Percentiles rank a stretch among this genome's conserved stretches.
phyloP scores from a whole-genome alignment of 2,113 vertebrate genomes.

The Montifringilla adamsi region DNA sequence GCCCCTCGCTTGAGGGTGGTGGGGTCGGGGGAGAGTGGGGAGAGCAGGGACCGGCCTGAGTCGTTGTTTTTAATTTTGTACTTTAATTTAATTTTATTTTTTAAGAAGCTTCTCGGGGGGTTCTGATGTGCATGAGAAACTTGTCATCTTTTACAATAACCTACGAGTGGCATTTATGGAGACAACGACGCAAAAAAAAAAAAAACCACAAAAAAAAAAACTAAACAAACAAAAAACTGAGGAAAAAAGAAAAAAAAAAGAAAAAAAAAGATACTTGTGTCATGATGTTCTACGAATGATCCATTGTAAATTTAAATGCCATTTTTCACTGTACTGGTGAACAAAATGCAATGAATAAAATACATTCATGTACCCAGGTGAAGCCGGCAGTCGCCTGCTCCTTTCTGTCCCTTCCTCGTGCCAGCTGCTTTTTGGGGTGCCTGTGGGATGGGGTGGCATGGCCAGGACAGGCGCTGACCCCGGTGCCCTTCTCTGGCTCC shows the following conservation, averaged over 20 bases:
- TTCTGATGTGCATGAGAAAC: constrained; percentile 89
- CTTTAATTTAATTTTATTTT: constrained; percentile 82
- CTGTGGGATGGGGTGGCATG: background rate
- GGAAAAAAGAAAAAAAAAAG: fast-evolving
- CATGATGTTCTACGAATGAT: constrained; percentile 94
- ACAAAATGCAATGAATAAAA: constrained; percentile 90
- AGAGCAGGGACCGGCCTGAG: constrained; percentile 57
- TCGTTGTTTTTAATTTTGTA: constrained; percentile 86
- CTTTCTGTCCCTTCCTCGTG: background rate
- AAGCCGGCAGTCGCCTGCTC: background rate
- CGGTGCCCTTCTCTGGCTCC: background rate
- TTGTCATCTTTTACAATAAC: constrained; percentile 88
- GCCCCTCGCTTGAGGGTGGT: constrained; percentile 45
- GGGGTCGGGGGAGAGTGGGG: background rate
- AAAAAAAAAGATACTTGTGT: constrained; percentile 55
- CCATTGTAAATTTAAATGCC: constrained; percentile 96
- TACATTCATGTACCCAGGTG: constrained; percentile 63
- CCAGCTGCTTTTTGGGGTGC: background rate
- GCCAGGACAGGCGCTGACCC: background rate
- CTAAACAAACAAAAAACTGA: constrained; percentile 22
- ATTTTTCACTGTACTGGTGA: constrained; percentile 98
- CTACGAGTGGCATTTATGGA: constrained; percentile 85
- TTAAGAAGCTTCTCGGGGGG: constrained; percentile 83
- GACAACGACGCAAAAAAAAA: constrained; percentile 83
- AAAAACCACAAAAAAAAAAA: background rate